phyloP scores from a whole-genome alignment of 2,888 invertebrate species.

The Phasia obesa region DNA sequence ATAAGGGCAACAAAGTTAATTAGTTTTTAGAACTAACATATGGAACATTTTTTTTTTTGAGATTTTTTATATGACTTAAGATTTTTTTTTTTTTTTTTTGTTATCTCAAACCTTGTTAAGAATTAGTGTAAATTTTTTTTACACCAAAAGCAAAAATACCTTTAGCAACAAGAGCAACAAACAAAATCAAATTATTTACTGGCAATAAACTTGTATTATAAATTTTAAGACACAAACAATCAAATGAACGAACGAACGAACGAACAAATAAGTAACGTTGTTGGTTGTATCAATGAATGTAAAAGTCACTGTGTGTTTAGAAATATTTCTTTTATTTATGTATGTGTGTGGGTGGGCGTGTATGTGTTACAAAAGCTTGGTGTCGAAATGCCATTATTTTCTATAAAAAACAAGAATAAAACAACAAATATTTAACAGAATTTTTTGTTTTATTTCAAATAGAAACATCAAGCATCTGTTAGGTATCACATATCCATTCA shows the following conservation, averaged over 20 bases:
- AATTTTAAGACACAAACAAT: neutral
- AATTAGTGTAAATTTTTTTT: too few species aligned
- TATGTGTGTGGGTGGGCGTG: neutral
- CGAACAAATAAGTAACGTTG: conserved; percentile 11
- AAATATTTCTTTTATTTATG: conserved; percentile 37
- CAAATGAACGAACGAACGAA: neutral
- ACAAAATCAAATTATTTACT: conserved; percentile 10
- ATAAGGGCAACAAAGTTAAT: too few species aligned
- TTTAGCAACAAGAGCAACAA: neutral
- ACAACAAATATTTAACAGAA: neutral
- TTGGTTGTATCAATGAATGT: conserved; percentile 24
- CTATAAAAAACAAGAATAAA: conserved; percentile 16
- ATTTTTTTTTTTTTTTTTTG: too few species aligned
- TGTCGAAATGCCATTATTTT: conserved; percentile 64
- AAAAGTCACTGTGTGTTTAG: neutral
- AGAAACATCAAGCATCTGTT: conserved; percentile 66
- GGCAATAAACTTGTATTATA: conserved; percentile 2
- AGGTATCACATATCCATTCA: conserved; percentile 64
- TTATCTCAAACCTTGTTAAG: too few species aligned
- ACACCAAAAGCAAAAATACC: too few species aligned
- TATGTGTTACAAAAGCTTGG: conserved; percentile 28
- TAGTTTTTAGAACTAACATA: too few species aligned
- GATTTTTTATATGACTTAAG: too few species aligned
- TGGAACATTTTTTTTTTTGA: too few species aligned
- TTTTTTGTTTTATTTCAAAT: conserved; percentile 42